Conservation (phyloP, 2,888 invertebrate genomes). For the Lycocerus yunnanus region DNA sequence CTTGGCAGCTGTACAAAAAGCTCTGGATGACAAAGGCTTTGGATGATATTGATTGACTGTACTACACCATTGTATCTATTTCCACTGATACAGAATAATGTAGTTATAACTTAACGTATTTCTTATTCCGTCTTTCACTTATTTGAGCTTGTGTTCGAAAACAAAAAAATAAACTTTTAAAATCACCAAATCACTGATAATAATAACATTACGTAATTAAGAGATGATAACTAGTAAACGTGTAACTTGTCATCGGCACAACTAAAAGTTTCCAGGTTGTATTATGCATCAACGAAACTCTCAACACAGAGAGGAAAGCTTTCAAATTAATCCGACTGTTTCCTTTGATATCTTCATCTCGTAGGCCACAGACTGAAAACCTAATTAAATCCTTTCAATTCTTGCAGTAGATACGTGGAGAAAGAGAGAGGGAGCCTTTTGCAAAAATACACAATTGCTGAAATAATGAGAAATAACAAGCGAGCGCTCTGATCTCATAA, state of each 20-base stretch:
- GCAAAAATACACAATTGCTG: constrained; percentile 5
- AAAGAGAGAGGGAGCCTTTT: background rate
- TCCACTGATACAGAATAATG: constrained; percentile 6
- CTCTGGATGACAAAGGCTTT: constrained; percentile 21
- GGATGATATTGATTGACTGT: constrained; percentile 28
- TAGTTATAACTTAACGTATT: constrained; percentile 3
- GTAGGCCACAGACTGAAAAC: constrained; percentile 25
- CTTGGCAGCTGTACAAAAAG: constrained; percentile 26
- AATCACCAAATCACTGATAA: constrained; percentile 3
- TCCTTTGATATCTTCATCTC: constrained; percentile 31
- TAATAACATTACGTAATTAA: no score
- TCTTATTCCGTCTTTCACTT: background rate
- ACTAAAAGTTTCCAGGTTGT: constrained; percentile 17
- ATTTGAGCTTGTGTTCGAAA: no score
- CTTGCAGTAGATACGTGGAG: constrained; percentile 1
- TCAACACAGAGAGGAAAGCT: constrained; percentile 20
- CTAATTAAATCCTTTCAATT: constrained; percentile 31
- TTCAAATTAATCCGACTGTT: constrained; percentile 30
- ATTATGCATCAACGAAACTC: constrained; percentile 22
- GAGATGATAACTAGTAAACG: background rate
- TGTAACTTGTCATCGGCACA: constrained; percentile 23
- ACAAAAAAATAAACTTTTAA: no score
- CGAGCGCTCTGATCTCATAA: constrained; percentile 2
- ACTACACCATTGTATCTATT: constrained; percentile 19
- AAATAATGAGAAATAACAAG: constrained; percentile 19